Evolutionary conservation across 1,140 invertebrate species (phyloP).

Genomic region (Drosophila ercepeae): DNA sequence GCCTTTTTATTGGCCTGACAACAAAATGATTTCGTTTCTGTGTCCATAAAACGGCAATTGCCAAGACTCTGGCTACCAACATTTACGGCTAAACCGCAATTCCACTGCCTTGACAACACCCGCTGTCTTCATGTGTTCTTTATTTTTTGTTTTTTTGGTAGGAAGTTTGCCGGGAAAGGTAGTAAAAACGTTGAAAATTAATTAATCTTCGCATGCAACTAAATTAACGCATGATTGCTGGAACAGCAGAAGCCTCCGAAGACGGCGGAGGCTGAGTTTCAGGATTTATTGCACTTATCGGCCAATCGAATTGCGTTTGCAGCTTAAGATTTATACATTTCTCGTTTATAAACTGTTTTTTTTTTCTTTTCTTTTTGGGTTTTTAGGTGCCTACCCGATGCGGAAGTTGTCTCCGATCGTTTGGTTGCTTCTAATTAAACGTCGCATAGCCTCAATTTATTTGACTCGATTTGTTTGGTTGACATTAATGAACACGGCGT

Average conservation of each 20-base stretch:
- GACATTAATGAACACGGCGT: slow-evolving; percentile 76
- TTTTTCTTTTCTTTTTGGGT: slow-evolving; percentile 5
- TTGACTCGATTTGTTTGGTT: slow-evolving; percentile 63
- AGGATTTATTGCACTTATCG: slow-evolving; percentile 78
- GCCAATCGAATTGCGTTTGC: slow-evolving; percentile 72
- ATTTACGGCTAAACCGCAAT: slow-evolving; percentile 23
- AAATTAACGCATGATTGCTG: slow-evolving; percentile 80
- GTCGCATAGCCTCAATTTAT: slow-evolving; percentile 68
- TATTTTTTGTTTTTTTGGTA: neutral
- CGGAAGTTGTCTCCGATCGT: slow-evolving; percentile 50
- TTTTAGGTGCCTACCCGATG: slow-evolving; percentile 37
- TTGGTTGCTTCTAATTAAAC: slow-evolving; percentile 64
- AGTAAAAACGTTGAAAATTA: slow-evolving; percentile 74
- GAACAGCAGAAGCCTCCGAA: slow-evolving; percentile 29
- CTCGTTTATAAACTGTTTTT: slow-evolving; percentile 3
- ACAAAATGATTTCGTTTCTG: slow-evolving; percentile 45
- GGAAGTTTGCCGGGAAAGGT: slow-evolving; percentile 14
- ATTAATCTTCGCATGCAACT: slow-evolving; percentile 80
- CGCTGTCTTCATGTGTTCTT: slow-evolving; percentile 40
- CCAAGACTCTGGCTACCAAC: slow-evolving; percentile 34
- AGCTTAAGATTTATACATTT: slow-evolving; percentile 66
- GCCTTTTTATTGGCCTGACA: slow-evolving; percentile 43
- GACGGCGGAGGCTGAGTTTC: slow-evolving; percentile 9
- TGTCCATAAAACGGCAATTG: slow-evolving; percentile 50
- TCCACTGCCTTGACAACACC: slow-evolving; percentile 64